phyloP scores from a whole-genome alignment of 2,113 vertebrate genomes.

The Microcebus jonahi region DNA sequence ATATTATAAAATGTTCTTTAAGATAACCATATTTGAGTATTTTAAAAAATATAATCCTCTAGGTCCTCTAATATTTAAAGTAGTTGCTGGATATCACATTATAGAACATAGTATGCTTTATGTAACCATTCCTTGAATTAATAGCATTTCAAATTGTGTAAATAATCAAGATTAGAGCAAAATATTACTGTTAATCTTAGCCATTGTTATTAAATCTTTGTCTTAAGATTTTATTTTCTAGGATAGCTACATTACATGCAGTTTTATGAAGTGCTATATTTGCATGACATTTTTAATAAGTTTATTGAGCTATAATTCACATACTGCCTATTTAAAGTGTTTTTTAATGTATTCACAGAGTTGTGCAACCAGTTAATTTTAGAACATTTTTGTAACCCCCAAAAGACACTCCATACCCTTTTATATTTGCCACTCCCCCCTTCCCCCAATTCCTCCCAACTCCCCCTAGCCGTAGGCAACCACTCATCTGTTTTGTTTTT shows the following conservation, averaged over 20 bases:
- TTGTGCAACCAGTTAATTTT: neutral
- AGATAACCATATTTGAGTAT: neutral
- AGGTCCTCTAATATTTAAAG: neutral
- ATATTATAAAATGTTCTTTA: conserved; percentile 20
- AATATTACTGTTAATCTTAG: conserved; percentile 27
- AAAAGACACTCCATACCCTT: neutral
- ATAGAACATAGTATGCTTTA: neutral
- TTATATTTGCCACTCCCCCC: neutral
- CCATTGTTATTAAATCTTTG: neutral
- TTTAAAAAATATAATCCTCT: neutral
- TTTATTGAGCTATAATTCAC: conserved; percentile 18
- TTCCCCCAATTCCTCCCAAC: neutral
- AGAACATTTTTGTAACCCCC: neutral
- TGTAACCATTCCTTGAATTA: neutral
- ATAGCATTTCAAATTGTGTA: neutral
- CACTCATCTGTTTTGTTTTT: neutral
- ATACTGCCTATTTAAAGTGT: neutral
- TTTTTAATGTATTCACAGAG: neutral
- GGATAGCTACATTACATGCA: neutral
- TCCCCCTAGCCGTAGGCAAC: neutral
- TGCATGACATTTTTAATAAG: neutral
- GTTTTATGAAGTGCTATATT: neutral
- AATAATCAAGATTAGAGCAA: neutral
- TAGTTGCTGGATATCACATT: neutral
- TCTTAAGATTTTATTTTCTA: conserved; percentile 23